Evolutionary conservation across 2,888 invertebrate species (phyloP), one percentile per base, ranked within the genome.

Genomic region (Piscicola geometra): DNA sequence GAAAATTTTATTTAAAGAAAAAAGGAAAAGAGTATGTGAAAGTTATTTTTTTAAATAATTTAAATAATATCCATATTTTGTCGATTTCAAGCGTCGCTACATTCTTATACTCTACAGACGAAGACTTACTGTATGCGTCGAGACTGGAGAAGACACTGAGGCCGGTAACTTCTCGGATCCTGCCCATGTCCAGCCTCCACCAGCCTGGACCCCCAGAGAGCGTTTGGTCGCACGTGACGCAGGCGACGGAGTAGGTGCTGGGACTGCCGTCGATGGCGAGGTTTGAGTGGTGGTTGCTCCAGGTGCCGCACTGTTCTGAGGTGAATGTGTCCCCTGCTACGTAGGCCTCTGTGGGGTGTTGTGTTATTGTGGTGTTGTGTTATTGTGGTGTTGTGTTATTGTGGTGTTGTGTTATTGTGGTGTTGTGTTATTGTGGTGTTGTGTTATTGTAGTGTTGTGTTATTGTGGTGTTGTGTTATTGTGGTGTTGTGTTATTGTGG

Each of bases 171-270:
- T 28, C 36, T 35, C 64, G 30, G 33, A 60, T 64, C 35, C 36
- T 73, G 25, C 15, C 1, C 33, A 73, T 60, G 28, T 73, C 73
- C 52, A 73, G 32, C 33, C 35, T 32, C 73, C 73, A 73, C 73
- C 73, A 73, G 15, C 73, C 73, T 1, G 35, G 33, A n/a, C 64
- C 73, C n/a, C 56, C 33, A 21, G 18, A 25, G 12, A 73, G 73
- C 15, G 64, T 60, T 15, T 52, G 28, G 60, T 73, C 64, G 36
- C 73, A 73, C 36, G 33, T 56, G 64, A 73, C 25, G 28, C 73
- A 73, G 18, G 64, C 56, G 15, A 73, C 52, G n/a, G 60, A 64
- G 21, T 32, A 73, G 2, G 73, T 73, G n/a, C 30, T 1, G 1
- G 18, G 15, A 28, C 21, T 64, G 64, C 52, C 52, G 33, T 73